Evolutionary conservation across 2,888 invertebrate genomes (phyloP).

Genomic region (Ophion costatus): DNA sequence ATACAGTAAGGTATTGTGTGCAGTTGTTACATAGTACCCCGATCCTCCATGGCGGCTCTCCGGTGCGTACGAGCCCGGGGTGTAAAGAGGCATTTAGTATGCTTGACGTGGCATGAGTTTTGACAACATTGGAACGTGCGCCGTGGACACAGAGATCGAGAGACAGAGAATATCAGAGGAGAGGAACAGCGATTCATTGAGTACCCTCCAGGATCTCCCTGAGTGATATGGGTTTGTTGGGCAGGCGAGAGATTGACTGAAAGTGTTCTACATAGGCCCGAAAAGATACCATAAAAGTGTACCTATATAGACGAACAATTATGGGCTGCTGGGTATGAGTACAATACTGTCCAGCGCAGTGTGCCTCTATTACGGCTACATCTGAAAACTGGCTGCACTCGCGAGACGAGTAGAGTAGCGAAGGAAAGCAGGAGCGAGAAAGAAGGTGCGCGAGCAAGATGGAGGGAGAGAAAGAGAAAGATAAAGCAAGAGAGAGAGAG

Average conservation of each 20-base stretch:
- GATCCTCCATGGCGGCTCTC: constrained; percentile 24
- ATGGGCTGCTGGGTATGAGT: constrained; percentile 17
- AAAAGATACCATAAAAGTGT: constrained; percentile 24
- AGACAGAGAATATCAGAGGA: constrained; percentile 2
- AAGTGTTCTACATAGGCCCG: constrained; percentile 19
- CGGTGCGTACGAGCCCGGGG: constrained; percentile 30
- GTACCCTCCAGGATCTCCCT: constrained; percentile 9
- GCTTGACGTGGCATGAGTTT: constrained; percentile 52
- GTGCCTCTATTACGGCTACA: constrained; percentile 44
- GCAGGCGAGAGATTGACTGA: constrained; percentile 29
- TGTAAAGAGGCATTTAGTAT: constrained; percentile 61
- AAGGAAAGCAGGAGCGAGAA: background rate
- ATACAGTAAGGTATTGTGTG: constrained; percentile 11
- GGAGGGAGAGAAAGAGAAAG: background rate
- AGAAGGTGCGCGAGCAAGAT: background rate
- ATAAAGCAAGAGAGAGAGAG: constrained; percentile 4
- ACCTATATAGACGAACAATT: constrained; percentile 12
- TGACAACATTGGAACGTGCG: constrained; percentile 56
- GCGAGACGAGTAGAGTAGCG: constrained; percentile 5
- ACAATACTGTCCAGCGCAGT: constrained; percentile 13
- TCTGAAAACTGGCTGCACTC: constrained; percentile 36
- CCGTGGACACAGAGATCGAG: constrained; percentile 17
- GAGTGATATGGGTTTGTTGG: constrained; percentile 1
- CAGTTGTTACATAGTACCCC: constrained; percentile 6
- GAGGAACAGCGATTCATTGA: constrained; percentile 29